A percentile compares a stretch with the other conserved stretches of the same genome.
Conservation (phyloP, 2,113 vertebrate genomes). For the pig (Sus scrofa) region DNA sequence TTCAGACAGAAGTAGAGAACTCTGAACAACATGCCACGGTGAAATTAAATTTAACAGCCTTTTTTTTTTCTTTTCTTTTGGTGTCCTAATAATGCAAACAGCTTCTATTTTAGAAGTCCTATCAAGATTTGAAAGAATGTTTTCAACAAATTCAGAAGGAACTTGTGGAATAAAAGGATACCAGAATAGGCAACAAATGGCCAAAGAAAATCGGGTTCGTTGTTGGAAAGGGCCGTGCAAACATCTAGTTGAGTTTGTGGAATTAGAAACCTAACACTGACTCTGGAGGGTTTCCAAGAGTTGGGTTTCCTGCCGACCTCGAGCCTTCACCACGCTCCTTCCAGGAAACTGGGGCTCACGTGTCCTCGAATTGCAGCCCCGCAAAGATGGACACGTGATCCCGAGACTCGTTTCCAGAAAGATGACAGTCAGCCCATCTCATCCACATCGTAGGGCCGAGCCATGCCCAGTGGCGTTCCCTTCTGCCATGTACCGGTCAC, state of each 20-base stretch:
- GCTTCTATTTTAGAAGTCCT: neutral
- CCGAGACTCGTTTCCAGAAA: neutral
- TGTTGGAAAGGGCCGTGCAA: neutral
- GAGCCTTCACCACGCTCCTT: neutral
- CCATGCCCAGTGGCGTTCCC: fast-evolving
- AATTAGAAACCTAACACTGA: neutral
- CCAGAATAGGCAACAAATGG: conserved; percentile 3
- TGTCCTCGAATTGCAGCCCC: neutral
- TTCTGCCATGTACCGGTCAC: fast-evolving
- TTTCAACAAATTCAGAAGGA: neutral
- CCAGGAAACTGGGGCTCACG: fast-evolving
- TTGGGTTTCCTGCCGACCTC: neutral
- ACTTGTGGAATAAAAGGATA: conserved; percentile 17
- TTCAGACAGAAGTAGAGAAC: neutral
- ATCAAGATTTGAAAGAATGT: neutral
- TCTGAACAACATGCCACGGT: fast-evolving
- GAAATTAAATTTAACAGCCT: neutral
- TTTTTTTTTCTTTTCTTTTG: neutral
- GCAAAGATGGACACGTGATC: no score
- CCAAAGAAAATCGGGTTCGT: neutral
- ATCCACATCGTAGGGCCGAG: fast-evolving
- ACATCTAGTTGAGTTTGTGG: neutral
- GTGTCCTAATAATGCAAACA: neutral
- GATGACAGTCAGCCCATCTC: fast-evolving
- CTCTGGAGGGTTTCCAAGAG: neutral